Base-by-base conservation (phyloP, 2,797 vertebrate genomes). In the Buphagus erythrorhynchus region DNA sequence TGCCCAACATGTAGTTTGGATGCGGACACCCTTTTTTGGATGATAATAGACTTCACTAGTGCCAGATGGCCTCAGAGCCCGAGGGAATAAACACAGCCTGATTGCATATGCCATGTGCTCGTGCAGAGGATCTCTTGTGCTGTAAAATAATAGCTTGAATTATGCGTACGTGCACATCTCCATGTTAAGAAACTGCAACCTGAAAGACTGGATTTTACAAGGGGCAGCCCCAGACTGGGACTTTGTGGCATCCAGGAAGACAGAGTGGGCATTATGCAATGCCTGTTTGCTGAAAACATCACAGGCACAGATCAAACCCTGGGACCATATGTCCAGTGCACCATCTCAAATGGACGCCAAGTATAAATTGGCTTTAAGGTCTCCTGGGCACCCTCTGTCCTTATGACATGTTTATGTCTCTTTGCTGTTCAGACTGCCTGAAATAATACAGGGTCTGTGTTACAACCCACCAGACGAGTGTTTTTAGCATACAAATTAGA, bases 1-100 rank as follows among this genome's bases (percentile, higher is more conserved):
- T 95, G 96, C 85, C 95, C 78, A 82, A 68, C 65, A 22, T 77
- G 71, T 49, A 92, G 93, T 89, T 95, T 95, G 93, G 84, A 95
- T 94, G 89, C 0, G 59, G 94, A 94, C 89, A 93, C 49, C 65
- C 96, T 90, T 94, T 93, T 94, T 94, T 71, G 91, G 96, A 97
- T 95, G 91, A 95, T 97, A 91, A 95, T 91, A 93, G 93, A 77
- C 78, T 89, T 87, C 59, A 49, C 55, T 52, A 74, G 72, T 88
- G 91, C 95, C 95, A 92, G 95, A 87, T 80, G 84, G 89, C 68
- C 72, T 52, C 61, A 57, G 85, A 95, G 31, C n/a, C 87, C 71
- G 81, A 67, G 59, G 67, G 81, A 87, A 89, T 77, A 93, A 95
- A 74, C 86, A 86, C 46, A 95, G 84, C 16, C 78, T 31, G 72